Base-by-base conservation (phyloP, 2,797 vertebrate genomes). In the Petrocephalus schoutedeni region DNA sequence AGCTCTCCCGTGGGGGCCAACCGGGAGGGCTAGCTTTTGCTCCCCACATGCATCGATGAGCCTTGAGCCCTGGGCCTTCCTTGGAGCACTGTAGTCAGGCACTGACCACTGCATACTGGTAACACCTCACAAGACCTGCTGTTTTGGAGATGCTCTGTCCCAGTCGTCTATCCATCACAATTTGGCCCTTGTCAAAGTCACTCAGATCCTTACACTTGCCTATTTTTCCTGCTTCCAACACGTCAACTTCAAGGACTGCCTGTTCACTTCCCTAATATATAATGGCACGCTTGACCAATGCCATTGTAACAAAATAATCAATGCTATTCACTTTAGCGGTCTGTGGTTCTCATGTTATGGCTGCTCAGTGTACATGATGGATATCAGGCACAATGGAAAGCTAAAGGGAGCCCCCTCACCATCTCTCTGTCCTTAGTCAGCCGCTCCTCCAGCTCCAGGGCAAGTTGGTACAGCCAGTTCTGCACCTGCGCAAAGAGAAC, bases 381-480 rank as follows among this genome's bases (percentile, higher is more conserved):
- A n/a, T 14, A 57, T 14, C 19, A 21, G 59, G 59, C 59, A 64
- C 19, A 64, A n/a, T 6, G 59, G 21, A 64, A 64, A 64, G 16
- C 59, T 0, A 54, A 53, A 4, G 0, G 7, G 45, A 51, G 56
- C 14, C 87, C 93, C 80, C 94, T 97, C 93, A 99, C 98, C 95
- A 93, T 95, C 86, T 96, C 97, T 93, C 91, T 95, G 92, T 99
- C 98, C 89, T 99, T 98, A 86, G 89, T 96, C 88, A 99, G 93
- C 89, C 98, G 96, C 89, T 98, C 98, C 90, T 98, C 97, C 92
- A 99, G 93, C 93, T 99, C 98, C 61, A 97, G 95, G n/a, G 98
- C 96, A 93, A 99, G 91, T 56, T 99, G 98, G 91, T 97, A 91
- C 51, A 99, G 96, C 98, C 98, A 99, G 91, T 97, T 93, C 49